Evolutionary conservation across 2,113 vertebrate genomes (phyloP).

Genomic region (Cyprinodon variegatus): DNA sequence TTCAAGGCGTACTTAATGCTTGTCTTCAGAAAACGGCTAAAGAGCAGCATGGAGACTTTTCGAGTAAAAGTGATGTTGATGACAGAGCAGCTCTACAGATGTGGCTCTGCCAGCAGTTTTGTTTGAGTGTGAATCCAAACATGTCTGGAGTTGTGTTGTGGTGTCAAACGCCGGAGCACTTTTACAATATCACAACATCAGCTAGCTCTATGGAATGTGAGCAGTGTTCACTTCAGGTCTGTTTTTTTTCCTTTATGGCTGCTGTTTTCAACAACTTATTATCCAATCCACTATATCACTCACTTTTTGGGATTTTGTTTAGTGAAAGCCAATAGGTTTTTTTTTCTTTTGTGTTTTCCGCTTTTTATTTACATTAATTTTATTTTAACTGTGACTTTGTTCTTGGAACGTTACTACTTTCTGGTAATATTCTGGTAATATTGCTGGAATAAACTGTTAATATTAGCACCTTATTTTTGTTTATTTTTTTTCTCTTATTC

Average conservation of each 20-base stretch:
- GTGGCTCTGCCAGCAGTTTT: constrained; percentile 18
- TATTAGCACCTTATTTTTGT: too few species aligned
- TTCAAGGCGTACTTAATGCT: constrained; percentile 50
- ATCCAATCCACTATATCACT: background rate
- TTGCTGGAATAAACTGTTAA: too few species aligned
- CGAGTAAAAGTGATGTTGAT: constrained; percentile 24
- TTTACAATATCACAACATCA: constrained; percentile 1
- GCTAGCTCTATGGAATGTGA: background rate
- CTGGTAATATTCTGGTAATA: too few species aligned
- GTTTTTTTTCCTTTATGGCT: background rate
- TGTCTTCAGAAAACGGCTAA: constrained; percentile 12
- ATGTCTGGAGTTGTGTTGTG: constrained; percentile 29
- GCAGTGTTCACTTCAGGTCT: background rate
- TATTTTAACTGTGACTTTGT: background rate
- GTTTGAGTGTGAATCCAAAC: constrained; percentile 56
- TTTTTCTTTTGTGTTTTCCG: background rate
- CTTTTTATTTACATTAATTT: background rate
- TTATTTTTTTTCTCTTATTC: too few species aligned
- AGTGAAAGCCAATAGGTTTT: background rate
- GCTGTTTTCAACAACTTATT: background rate
- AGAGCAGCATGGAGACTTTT: constrained; percentile 14
- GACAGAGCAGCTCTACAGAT: constrained; percentile 22
- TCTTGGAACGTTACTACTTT: too few species aligned
- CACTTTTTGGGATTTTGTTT: background rate
- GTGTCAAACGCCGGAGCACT: constrained; percentile 16